phyloP scores from a whole-genome alignment of 37 sponge, comb jelly and placozoan genomes.

The Chondrosia reniformis region DNA sequence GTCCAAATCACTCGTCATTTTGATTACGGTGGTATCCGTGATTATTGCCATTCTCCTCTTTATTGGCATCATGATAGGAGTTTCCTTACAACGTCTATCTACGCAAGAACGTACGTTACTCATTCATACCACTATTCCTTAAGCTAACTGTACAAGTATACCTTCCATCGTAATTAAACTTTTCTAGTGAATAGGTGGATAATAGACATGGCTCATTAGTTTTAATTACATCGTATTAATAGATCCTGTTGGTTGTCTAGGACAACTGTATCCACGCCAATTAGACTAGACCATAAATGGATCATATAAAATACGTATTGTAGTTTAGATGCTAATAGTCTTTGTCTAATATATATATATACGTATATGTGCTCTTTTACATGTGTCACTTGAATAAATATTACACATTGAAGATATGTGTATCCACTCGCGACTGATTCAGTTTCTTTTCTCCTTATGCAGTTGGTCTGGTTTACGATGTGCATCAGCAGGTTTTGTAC shows the following conservation, averaged over 20 bases:
- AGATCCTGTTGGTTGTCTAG: too few relatives aligned
- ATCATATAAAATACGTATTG: too few relatives aligned
- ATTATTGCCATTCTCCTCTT: not conserved
- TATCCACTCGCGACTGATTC: too few relatives aligned
- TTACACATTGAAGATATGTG: too few relatives aligned
- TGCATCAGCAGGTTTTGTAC: not conserved
- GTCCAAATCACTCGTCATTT: not conserved
- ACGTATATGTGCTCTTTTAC: too few relatives aligned
- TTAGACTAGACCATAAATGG: too few relatives aligned
- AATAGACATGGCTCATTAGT: too few relatives aligned
- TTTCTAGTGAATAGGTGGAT: not conserved
- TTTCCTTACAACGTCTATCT: not conserved
- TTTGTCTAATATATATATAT: too few relatives aligned
- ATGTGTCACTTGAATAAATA: too few relatives aligned
- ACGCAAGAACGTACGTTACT: not conserved
- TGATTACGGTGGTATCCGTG: not conserved
- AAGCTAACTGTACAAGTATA: not conserved
- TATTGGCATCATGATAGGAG: conserved; percentile 1
- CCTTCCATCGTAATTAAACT: not conserved
- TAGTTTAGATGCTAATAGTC: too few relatives aligned
- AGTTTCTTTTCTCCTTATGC: not conserved
- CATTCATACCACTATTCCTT: not conserved
- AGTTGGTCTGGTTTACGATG: not conserved
- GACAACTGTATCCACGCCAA: too few relatives aligned
- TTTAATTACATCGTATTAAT: too few relatives aligned